Conservation (phyloP, 2,888 invertebrate species). For the Dermolepida albohirtum region DNA sequence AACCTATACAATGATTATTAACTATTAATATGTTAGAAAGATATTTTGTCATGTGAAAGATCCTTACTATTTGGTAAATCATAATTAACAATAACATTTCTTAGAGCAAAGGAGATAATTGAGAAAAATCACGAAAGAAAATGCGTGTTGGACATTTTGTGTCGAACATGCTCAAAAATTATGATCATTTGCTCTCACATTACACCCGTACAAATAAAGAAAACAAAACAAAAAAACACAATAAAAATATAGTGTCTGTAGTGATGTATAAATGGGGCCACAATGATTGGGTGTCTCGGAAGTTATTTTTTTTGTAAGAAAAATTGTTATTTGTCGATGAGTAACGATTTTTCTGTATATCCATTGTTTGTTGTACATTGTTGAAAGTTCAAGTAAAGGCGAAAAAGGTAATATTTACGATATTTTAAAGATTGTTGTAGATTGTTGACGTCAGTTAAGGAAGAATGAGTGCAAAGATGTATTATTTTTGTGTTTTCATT, state of each 20-base stretch:
- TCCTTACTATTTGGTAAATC: constrained; percentile 28
- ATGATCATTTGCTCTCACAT: constrained; percentile 19
- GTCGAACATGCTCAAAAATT: constrained; percentile 16
- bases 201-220: constrained; percentile 11
- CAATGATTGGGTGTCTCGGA: constrained; percentile 43
- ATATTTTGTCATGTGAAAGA: constrained; percentile 38
- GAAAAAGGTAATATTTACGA: constrained; percentile 2
- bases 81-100: constrained; percentile 13
- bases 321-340: background rate
- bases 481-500: constrained; percentile 9
- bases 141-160: background rate
- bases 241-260: constrained; percentile 32
- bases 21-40: background rate
- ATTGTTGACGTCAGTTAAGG: constrained; percentile 5
- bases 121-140: constrained; percentile 1
- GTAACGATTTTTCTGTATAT: constrained; percentile 2
- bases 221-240: constrained; percentile 21
- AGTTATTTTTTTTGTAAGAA: constrained; percentile 29
- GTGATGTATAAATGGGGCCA: constrained; percentile 46
- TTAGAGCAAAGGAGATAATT: constrained; percentile 21
- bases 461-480: constrained; percentile 2
- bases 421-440: constrained; percentile 18
- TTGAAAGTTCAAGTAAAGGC: background rate
- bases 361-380: constrained; percentile 4
- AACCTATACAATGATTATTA: too few species aligned